Base-by-base conservation (phyloP, 2,888 invertebrate species). In the Parelbella ahira region DNA sequence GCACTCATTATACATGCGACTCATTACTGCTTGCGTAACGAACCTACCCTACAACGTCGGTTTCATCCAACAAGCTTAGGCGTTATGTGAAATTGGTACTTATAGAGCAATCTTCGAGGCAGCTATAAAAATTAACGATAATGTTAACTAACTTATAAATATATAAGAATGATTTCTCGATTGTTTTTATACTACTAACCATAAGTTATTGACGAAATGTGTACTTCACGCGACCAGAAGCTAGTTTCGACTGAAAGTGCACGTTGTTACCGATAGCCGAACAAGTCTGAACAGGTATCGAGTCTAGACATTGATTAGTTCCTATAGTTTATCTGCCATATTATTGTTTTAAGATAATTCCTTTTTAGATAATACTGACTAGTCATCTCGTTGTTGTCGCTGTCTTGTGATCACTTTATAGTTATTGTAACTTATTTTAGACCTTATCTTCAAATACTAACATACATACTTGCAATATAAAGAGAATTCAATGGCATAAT, bases 21-120 rank as follows among this genome's bases (percentile, higher is more conserved):
- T 19, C 39, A 39, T 27, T 23, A 34, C 30, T 24, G 29, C 41
- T 33, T 41, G 28, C 28, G 27, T 21, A 21, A 41, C 13, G 9
- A 33, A 25, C 33, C 44, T 30, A 36, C n/a, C 34, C 32, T 27
- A 21, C 24, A 36, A 12, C n/a, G n/a, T 42, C 36, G 21, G 23
- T 36, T 10, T 30, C 12, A 32, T 24, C 30, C 15, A 41, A 32
- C 15, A 37, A 25, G 47, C 47, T 44, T 41, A 19, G n/a, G n/a
- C n/a, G n/a, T 23, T 25, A 33, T 11, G 9, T 41, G 21, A 34
- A 32, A 39, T 24, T 63, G 56, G 54, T 60, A 46, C 47, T 54
- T 55, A 47, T 49, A 56, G 57, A 60, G 66, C 62, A 60, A 70
- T 74, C 66, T 74, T 70, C 63, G 69, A 63, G 77, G 81, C 83